phyloP scores from a whole-genome alignment of 2,888 invertebrate species.

The Pherbina coryleti region DNA sequence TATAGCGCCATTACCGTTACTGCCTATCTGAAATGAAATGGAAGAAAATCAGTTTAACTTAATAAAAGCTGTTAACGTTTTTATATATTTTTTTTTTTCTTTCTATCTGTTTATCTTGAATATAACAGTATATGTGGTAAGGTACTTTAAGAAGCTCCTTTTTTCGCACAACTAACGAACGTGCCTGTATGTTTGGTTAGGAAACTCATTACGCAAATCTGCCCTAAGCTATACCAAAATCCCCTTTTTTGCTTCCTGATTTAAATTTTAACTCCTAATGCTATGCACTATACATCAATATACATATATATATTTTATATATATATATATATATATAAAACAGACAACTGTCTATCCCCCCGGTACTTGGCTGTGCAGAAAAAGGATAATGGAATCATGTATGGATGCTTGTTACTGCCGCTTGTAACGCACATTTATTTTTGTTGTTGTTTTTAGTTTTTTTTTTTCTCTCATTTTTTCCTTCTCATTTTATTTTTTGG shows the following conservation, averaged over 20 bases:
- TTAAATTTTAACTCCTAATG: conserved; percentile 27
- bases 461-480: not conserved
- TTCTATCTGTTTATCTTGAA: not conserved
- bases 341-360: not conserved
- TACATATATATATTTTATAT: not conserved
- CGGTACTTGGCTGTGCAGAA: not conserved
- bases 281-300: conserved; percentile 13
- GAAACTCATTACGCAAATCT: conserved; percentile 62
- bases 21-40: not conserved
- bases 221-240: conserved; percentile 57
- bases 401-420: conserved; percentile 1
- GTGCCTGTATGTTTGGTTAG: conserved; percentile 54
- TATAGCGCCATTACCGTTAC: not conserved
- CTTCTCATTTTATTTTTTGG: not conserved
- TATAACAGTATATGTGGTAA: not conserved
- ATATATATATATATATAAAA: not conserved
- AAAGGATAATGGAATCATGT: conserved; percentile 14
- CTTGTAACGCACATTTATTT: conserved; percentile 11
- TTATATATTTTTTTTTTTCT: conserved; percentile 10
- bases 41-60: not conserved
- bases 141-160: not conserved
- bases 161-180: not conserved
- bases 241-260: conserved; percentile 45
- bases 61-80: not conserved
- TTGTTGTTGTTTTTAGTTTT: not conserved